Conservation (phyloP, 1,140 invertebrate genomes). For the Zaprionus kolodkinae region DNA sequence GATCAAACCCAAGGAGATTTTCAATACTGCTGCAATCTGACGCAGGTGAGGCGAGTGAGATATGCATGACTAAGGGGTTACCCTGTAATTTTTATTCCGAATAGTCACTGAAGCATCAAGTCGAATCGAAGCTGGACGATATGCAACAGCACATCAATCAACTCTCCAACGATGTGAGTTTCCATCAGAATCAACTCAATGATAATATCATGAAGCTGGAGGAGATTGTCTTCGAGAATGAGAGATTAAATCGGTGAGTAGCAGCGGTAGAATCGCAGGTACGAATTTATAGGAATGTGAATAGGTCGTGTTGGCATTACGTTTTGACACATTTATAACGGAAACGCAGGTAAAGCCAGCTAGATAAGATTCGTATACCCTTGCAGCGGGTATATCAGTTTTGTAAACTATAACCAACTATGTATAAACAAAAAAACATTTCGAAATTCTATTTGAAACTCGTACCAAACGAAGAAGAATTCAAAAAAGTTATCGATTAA, state of each 20-base stretch:
- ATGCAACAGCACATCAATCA: constrained; percentile 74
- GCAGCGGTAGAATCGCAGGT: not conserved
- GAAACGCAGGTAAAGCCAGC: not conserved
- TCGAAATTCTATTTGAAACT: too few species aligned
- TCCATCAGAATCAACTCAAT: constrained; percentile 75
- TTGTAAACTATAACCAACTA: not conserved
- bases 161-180: constrained; percentile 63
- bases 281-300: too few species aligned
- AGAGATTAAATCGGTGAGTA: constrained; percentile 62
- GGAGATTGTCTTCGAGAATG: constrained; percentile 73
- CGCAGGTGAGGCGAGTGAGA: constrained; percentile 52
- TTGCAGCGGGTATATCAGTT: not conserved
- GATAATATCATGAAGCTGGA: constrained; percentile 79
- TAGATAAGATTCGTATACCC: not conserved
- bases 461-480: too few species aligned
- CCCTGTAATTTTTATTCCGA: not conserved
- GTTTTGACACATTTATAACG: not conserved
- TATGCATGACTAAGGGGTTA: not conserved
- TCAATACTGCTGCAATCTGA: constrained; percentile 66
- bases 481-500: too few species aligned
- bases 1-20: constrained; percentile 72
- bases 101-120: constrained; percentile 68
- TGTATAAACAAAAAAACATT: too few species aligned
- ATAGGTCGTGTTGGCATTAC: not conserved
- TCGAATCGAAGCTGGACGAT: constrained; percentile 60